phyloP scores from a whole-genome alignment of 1,140 invertebrate species.

The Drosophila sproati region DNA sequence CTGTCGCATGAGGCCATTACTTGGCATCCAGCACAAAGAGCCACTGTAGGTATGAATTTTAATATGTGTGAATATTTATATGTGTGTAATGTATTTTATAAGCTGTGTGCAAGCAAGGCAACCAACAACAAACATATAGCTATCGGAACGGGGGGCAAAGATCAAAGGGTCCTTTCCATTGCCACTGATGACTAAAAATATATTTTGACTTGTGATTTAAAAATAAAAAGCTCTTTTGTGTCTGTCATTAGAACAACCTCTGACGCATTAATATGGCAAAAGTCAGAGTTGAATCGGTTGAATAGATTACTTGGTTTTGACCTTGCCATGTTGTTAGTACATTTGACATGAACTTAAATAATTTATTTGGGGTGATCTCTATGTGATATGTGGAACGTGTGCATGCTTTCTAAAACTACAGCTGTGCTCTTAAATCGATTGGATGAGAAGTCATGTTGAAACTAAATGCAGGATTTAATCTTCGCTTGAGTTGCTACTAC shows the following conservation, averaged over 20 bases:
- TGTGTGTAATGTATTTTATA: constrained; percentile 42
- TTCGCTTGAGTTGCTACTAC: too few species aligned
- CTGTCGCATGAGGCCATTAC: constrained; percentile 59
- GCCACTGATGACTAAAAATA: constrained; percentile 3
- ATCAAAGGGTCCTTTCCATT: constrained; percentile 31
- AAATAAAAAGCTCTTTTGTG: background rate
- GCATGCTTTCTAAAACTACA: too few species aligned
- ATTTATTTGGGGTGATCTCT: too few species aligned
- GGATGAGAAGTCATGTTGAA: too few species aligned
- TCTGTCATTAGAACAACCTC: background rate
- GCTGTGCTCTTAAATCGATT: too few species aligned
- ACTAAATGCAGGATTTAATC: too few species aligned
- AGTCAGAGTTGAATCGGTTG: background rate
- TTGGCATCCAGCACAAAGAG: constrained; percentile 41
- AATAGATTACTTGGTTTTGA: background rate
- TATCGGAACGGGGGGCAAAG: background rate
- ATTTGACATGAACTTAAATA: too few species aligned
- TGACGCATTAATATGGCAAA: constrained; percentile 2
- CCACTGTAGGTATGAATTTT: constrained; percentile 51
- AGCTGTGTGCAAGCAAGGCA: constrained; percentile 10
- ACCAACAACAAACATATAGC: background rate
- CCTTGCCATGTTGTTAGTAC: too few species aligned
- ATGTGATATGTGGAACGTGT: too few species aligned
- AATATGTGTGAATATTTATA: constrained; percentile 51
- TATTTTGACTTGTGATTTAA: background rate